Percentiles rank a stretch among this genome's conserved stretches.
phyloP scores from a whole-genome alignment of 2,113 vertebrate genomes.

The Solenodon paradoxus region DNA sequence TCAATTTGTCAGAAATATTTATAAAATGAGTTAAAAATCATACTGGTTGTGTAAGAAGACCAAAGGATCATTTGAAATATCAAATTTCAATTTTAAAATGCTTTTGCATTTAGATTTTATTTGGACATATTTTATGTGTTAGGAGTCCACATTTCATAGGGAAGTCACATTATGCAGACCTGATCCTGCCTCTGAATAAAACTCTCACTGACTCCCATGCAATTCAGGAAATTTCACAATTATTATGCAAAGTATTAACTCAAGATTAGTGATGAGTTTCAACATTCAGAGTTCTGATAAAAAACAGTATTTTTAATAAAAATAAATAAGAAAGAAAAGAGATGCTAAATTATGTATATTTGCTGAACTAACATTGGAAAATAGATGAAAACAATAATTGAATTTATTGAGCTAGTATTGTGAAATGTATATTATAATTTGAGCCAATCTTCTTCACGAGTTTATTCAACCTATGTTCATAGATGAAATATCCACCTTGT shows the following conservation, averaged over 20 bases:
- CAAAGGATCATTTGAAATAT: background rate
- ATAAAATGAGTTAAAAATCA: background rate
- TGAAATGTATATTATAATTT: background rate
- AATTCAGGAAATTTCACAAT: background rate
- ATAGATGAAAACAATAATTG: background rate
- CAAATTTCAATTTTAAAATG: constrained; percentile 7
- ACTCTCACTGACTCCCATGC: background rate
- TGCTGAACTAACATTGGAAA: background rate
- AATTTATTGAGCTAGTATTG: background rate
- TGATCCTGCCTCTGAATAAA: background rate
- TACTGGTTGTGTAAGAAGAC: background rate
- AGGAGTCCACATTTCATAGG: constrained; percentile 1
- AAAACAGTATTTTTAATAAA: background rate
- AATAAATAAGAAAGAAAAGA: background rate
- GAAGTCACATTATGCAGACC: background rate
- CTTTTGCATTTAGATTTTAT: background rate
- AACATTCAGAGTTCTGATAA: background rate
- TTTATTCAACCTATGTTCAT: background rate
- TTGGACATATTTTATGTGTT: background rate
- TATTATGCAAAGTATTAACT: background rate
- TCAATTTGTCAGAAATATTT: background rate
- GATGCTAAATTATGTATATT: background rate
- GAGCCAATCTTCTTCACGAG: background rate
- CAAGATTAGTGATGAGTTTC: background rate
- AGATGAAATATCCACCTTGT: background rate